phyloP scores from a whole-genome alignment of 1,140 invertebrate genomes.

The Brachionus plicatilis region DNA sequence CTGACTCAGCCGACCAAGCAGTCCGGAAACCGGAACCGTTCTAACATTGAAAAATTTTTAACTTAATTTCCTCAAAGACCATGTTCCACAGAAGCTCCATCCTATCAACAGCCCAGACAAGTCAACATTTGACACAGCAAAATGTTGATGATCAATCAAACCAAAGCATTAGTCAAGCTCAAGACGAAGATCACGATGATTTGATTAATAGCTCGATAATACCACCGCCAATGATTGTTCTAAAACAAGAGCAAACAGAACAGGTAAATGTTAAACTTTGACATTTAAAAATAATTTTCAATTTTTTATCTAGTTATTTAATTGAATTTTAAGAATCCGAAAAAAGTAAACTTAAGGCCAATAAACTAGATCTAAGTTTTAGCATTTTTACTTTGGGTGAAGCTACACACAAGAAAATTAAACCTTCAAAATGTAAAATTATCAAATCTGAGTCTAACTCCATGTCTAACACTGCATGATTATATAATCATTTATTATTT shows the following conservation, averaged over 20 bases:
- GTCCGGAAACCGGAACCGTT: background rate
- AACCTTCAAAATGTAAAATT: background rate
- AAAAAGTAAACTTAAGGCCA: background rate
- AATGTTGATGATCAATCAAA: background rate
- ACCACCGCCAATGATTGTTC: slow-evolving; percentile 22
- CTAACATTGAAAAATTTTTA: background rate
- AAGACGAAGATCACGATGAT: slow-evolving; percentile 29
- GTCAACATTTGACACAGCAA: background rate
- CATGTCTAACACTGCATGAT: slow-evolving; percentile 29
- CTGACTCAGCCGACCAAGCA: background rate
- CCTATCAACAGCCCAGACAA: background rate
- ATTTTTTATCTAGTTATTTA: background rate
- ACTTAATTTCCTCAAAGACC: background rate
- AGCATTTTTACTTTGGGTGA: background rate
- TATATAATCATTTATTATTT: slow-evolving; percentile 3
- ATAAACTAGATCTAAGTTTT: background rate
- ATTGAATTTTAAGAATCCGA: background rate
- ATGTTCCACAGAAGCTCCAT: background rate
- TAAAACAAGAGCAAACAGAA: slow-evolving; percentile 20
- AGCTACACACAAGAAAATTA: background rate
- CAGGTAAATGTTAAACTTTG: slow-evolving; percentile 4
- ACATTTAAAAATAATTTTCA: background rate
- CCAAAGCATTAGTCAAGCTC: background rate
- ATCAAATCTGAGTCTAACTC: background rate
- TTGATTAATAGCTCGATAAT: slow-evolving; percentile 28